phyloP scores from a whole-genome alignment of 2,888 invertebrate genomes.

The Stegana nigrithorax region DNA sequence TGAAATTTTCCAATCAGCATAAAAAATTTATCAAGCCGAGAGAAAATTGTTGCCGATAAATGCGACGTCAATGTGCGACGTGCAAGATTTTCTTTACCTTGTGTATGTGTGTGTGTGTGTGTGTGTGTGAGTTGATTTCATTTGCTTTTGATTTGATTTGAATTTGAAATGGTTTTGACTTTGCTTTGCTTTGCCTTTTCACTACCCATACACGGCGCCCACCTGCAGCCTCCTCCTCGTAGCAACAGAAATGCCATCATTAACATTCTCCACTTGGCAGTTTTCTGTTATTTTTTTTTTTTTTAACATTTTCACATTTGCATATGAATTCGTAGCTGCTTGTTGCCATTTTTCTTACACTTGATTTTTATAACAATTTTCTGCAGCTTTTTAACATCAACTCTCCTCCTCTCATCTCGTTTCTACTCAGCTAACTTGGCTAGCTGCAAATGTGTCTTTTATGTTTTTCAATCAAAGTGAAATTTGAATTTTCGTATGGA shows the following conservation, averaged over 20 bases:
- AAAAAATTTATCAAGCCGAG: slow-evolving; percentile 53
- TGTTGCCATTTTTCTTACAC: too few relatives aligned
- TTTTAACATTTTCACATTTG: slow-evolving; percentile 6
- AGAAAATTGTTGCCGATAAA: not conserved
- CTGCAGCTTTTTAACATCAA: too few relatives aligned
- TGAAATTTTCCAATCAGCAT: slow-evolving; percentile 57
- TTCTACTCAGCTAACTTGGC: not conserved
- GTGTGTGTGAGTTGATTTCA: slow-evolving; percentile 13
- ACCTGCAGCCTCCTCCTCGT: too few relatives aligned
- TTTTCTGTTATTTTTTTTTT: not conserved
- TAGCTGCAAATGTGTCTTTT: not conserved
- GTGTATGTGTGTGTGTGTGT: too few relatives aligned
- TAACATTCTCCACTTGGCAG: not conserved
- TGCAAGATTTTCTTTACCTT: not conserved
- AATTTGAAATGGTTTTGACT: slow-evolving; percentile 11
- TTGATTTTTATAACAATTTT: too few relatives aligned
- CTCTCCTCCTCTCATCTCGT: not conserved
- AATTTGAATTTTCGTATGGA: not conserved
- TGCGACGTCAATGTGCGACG: not conserved
- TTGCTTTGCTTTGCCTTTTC: too few relatives aligned
- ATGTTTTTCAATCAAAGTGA: slow-evolving; percentile 6
- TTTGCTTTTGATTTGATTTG: not conserved
- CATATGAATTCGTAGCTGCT: slow-evolving; percentile 12
- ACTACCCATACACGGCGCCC: too few relatives aligned
- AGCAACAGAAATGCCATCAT: too few relatives aligned